Conservation (phyloP, 2,113 vertebrate genomes). For the Triplophysa dalaica region DNA sequence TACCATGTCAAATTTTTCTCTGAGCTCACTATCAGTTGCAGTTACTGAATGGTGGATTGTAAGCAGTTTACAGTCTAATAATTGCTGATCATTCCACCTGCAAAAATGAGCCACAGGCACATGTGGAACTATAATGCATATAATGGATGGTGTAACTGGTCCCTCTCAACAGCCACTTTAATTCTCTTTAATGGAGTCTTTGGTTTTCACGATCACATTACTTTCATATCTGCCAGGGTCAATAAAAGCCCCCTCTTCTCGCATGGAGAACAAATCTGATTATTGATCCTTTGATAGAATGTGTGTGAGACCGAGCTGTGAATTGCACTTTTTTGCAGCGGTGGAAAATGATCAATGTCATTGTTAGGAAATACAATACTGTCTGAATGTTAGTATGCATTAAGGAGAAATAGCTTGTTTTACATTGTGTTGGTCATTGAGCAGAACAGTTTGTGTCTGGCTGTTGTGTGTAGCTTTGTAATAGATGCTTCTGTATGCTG, state of each 20-base stretch:
- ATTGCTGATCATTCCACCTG: background rate
- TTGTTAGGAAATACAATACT: background rate
- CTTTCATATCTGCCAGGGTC: conserved; percentile 3
- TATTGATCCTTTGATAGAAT: conserved; percentile 6
- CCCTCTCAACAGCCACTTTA: conserved; percentile 9
- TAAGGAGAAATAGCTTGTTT: background rate
- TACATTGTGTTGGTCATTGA: background rate
- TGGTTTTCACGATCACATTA: conserved; percentile 28
- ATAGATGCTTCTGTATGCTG: background rate
- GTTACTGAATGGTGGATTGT: background rate
- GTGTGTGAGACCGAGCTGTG: background rate
- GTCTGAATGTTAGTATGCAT: background rate
- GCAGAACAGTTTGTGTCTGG: background rate
- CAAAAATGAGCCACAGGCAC: conserved; percentile 12
- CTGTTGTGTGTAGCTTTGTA: background rate
- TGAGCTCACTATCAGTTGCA: background rate
- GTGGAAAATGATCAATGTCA: background rate
- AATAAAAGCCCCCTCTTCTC: background rate
- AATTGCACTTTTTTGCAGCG: background rate
- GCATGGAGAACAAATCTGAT: background rate
- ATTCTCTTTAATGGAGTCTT: conserved; percentile 42
- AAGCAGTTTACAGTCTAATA: background rate
- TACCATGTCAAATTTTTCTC: background rate
- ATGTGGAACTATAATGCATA: background rate
- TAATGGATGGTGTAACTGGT: conserved; percentile 29